Percentiles rank a stretch among this genome's conserved stretches.
These are phyloP conservation scores for Philaenus spumarius DNA, from an alignment of 1,140 invertebrate species.

Conservation along the genomic window DNA sequence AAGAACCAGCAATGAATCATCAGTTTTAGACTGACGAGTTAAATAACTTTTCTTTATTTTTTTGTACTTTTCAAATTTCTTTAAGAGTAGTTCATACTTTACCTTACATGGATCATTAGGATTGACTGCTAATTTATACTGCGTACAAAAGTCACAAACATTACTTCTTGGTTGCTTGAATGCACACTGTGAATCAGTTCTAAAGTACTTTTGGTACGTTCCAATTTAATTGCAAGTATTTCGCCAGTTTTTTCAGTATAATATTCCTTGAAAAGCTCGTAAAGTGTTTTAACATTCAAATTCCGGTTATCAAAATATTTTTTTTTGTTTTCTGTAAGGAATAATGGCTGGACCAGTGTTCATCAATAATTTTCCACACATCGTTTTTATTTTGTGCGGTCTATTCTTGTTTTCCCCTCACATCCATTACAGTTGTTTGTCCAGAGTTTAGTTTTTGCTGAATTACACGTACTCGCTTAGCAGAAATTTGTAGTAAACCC, in stretches of 20 bases:
- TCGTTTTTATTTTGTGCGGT: too few relatives aligned
- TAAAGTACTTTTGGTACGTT: slow-evolving; percentile 8
- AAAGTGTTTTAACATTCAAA: slow-evolving; percentile 3
- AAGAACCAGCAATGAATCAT: slow-evolving; percentile 8
- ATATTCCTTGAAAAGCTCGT: slow-evolving; percentile 9
- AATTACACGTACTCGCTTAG: too few relatives aligned
- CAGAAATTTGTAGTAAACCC: too few relatives aligned
- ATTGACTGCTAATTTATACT: neutral
- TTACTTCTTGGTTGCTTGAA: slow-evolving; percentile 15
- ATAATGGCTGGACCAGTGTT: too few relatives aligned
- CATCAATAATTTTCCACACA: too few relatives aligned
- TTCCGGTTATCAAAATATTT: slow-evolving; percentile 5
- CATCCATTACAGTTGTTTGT: too few relatives aligned
- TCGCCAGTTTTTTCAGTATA: slow-evolving; percentile 1
- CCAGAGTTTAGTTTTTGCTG: too few relatives aligned
- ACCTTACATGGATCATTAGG: slow-evolving; percentile 10
- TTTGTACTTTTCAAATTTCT: slow-evolving; percentile 12
- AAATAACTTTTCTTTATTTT: neutral
- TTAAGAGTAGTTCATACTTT: slow-evolving; percentile 10
- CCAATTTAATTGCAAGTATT: neutral
- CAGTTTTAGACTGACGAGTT: slow-evolving; percentile 1
- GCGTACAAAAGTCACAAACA: slow-evolving; percentile 12
- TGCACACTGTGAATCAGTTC: neutral
- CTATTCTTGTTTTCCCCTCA: too few relatives aligned
- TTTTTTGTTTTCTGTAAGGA: neutral